These are phyloP conservation scores for Iselma pallidipennis DNA, from an alignment of 2,888 invertebrate genomes.

Conservation along the genomic window DNA sequence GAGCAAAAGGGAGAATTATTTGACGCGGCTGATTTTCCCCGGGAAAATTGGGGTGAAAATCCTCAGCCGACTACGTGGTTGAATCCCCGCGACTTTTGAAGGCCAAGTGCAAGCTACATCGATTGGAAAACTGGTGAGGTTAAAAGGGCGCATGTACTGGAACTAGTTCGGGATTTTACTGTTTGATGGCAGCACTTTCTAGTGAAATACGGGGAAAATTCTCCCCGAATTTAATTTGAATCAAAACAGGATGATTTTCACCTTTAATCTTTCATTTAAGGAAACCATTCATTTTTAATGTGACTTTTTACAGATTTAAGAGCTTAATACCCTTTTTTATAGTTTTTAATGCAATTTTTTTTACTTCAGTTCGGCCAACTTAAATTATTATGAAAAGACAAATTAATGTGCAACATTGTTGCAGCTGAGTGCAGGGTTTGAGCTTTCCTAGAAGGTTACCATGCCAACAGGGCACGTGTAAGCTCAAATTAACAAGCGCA, in stretches of 20 bases:
- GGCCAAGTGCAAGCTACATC: slow-evolving; percentile 55
- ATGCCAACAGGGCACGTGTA: slow-evolving; percentile 5
- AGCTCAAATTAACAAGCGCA: background rate
- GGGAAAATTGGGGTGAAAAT: slow-evolving; percentile 49
- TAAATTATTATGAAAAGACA: background rate
- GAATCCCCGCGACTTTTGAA: slow-evolving; percentile 47
- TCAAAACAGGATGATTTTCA: too few relatives aligned
- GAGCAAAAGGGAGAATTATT: background rate
- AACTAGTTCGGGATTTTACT: background rate
- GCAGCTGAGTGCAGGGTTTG: background rate
- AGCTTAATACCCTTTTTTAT: background rate
- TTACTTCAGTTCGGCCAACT: too few relatives aligned
- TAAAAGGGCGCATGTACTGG: slow-evolving; percentile 30
- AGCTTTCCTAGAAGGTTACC: background rate
- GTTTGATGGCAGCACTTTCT: background rate
- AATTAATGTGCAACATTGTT: background rate
- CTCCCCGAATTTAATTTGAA: background rate
- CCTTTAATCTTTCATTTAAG: too few relatives aligned
- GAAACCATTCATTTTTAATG: too few relatives aligned
- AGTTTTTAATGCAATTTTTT: background rate
- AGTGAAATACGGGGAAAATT: slow-evolving; percentile 5
- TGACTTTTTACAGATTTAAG: background rate
- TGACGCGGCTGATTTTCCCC: slow-evolving; percentile 31
- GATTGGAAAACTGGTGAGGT: slow-evolving; percentile 37
- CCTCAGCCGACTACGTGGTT: slow-evolving; percentile 46